phyloP scores from a whole-genome alignment of 92 coral and sea anemone genomes.

The Pocillopora meandrina region DNA sequence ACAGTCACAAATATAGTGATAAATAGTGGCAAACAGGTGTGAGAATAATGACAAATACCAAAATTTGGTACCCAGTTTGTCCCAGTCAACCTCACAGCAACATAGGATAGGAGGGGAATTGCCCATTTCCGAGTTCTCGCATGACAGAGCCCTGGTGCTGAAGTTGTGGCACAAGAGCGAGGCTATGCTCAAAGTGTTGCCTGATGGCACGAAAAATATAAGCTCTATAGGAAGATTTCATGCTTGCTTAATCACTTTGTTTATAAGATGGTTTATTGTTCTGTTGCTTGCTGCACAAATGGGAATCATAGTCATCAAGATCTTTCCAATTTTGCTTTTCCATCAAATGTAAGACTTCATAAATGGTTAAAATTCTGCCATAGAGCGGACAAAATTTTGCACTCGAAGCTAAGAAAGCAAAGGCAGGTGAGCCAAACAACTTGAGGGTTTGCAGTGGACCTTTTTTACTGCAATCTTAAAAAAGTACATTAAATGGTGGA shows the following conservation, averaged over 20 bases:
- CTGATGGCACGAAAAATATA: slow-evolving; percentile 21
- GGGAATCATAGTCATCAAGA: slow-evolving; percentile 6
- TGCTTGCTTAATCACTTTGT: slow-evolving; percentile 18
- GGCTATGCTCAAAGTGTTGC: slow-evolving; percentile 20
- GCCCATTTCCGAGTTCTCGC: slow-evolving; percentile 35
- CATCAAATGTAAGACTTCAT: neutral
- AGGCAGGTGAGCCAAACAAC: slow-evolving; percentile 38
- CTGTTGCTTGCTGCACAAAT: slow-evolving; percentile 28
- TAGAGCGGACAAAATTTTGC: slow-evolving; percentile 15
- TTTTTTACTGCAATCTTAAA: slow-evolving; percentile 35
- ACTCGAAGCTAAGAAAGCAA: slow-evolving; percentile 13
- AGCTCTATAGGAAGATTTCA: slow-evolving; percentile 19
- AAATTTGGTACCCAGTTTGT: no score
- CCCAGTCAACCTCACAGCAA: no score
- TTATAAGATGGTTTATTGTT: slow-evolving; percentile 22
- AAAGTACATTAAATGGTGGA: slow-evolving; percentile 35
- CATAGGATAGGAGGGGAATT: neutral
- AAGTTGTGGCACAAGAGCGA: slow-evolving; percentile 3
- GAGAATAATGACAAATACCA: no score
- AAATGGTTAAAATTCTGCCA: slow-evolving; percentile 33
- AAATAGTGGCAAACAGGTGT: no score
- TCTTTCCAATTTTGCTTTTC: slow-evolving; percentile 23
- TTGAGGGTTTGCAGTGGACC: slow-evolving; percentile 46
- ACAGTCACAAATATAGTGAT: no score
- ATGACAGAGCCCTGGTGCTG: slow-evolving; percentile 28